These are phyloP conservation scores for Rostratula benghalensis DNA, from an alignment of 2,113 vertebrate genomes.

Conservation along the genomic window DNA sequence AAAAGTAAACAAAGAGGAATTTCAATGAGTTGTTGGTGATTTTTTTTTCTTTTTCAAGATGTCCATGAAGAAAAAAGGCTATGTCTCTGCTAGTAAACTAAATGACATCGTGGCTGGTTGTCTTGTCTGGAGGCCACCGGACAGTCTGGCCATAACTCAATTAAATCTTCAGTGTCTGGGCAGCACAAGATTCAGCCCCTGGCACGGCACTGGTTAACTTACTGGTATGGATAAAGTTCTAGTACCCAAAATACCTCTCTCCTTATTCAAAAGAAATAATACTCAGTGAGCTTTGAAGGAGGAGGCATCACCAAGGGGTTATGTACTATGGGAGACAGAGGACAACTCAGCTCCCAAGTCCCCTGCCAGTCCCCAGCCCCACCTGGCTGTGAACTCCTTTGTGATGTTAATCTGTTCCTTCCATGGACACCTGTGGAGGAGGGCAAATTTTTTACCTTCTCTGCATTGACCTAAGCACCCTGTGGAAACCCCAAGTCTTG, in stretches of 20 bases:
- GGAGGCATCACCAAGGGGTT: background rate
- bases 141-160: background rate
- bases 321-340: background rate
- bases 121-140: background rate
- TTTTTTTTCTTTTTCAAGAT: background rate
- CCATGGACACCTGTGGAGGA: background rate
- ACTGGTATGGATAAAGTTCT: background rate
- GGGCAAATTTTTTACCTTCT: background rate
- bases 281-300: background rate
- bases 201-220: background rate
- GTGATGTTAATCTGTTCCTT: background rate
- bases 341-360: background rate
- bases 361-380: background rate
- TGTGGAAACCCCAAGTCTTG: background rate
- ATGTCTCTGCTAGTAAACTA: background rate
- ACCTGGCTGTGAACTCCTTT: background rate
- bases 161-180: background rate
- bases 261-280: background rate
- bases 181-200: background rate
- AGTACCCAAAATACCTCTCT: background rate
- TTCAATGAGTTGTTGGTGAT: background rate
- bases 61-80: conserved; percentile 26
- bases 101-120: background rate
- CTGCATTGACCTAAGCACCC: background rate
- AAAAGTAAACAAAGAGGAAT: conserved; percentile 35